Base-by-base conservation (phyloP, 2,888 invertebrate genomes). In the Phania funesta region DNA sequence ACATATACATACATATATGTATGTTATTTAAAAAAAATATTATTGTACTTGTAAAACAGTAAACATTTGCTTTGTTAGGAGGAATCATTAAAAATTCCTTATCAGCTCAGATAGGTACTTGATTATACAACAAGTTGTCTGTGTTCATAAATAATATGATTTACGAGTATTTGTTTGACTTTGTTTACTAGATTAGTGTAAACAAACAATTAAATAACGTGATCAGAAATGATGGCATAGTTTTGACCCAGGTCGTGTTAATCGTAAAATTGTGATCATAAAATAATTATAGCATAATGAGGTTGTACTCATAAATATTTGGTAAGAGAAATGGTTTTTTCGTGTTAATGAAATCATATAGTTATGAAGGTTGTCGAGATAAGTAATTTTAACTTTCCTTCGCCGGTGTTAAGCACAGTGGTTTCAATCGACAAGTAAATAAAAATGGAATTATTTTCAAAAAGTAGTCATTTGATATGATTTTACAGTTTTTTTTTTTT, bases 211-310 rank as follows among this genome's bases (percentile, higher is more conserved):
- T 50, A 24, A 38, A 38, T 18, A 48, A 32, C 3, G 11, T 38
- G 32, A 50, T 13, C 24, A 32, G 16, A 9, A 48, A n/a, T 18
- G n/a, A n/a, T n/a, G 13, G 1, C 16, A 44, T 7, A 35, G 11
- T 5, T 38, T 71, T 71, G 60, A 50, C 60, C 71, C 50, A 71
- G 71, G 71, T 71, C 50, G 38, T 38, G 71, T 26, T 50, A 50
- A 26, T 50, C 9, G 18, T 71, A n/a, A 38, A 60, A 71, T 9
- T 16, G 4, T 48, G 16, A 58, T 48, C 58, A 26, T 26, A 46
- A 46, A 54, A 46, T 32, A 4, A n/a, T 24, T 56, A 20, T 18
- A 67, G 32, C 3, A 20, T 9, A 18, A 16, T 29, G 22, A n/a
- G 6, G 13, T 9, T 35, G 5, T 26, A 16, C 3, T n/a, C n/a